Evolutionary conservation across 2,888 invertebrate species (phyloP).

Genomic region (Capitulum mitella): DNA sequence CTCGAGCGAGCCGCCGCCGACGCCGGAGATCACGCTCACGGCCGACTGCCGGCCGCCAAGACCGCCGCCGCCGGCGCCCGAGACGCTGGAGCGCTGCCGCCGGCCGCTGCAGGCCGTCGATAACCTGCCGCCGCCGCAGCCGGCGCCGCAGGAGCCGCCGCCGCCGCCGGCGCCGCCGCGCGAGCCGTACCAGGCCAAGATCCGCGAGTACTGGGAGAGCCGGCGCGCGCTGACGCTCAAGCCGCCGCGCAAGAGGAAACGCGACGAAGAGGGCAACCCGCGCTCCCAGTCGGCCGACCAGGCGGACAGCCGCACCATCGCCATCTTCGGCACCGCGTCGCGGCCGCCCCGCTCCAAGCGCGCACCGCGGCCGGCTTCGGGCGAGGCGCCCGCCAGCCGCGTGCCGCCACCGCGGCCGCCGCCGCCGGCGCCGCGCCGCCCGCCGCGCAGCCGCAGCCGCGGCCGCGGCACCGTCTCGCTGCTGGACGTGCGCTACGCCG

Average conservation of each 20-base stretch:
- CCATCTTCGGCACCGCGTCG: neutral
- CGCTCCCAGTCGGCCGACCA: slow-evolving; percentile 13
- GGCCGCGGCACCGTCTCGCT: neutral
- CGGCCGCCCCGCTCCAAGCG: neutral
- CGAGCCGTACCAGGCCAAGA: slow-evolving; percentile 12
- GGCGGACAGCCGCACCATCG: neutral
- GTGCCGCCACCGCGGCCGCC: neutral
- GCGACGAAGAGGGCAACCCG: neutral
- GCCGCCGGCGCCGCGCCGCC: slow-evolving; percentile 10
- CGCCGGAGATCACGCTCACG: neutral
- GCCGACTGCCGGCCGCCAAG: slow-evolving; percentile 21
- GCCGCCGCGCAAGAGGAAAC: slow-evolving; percentile 21
- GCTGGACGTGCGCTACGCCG: neutral
- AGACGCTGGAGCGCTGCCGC: slow-evolving; percentile 3
- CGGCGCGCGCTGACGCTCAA: slow-evolving; percentile 4
- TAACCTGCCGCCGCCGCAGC: neutral
- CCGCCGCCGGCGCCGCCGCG: slow-evolving; percentile 7
- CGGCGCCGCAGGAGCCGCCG: neutral
- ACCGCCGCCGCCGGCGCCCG: slow-evolving; percentile 10
- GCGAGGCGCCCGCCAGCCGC: neutral
- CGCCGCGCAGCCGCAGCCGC: neutral
- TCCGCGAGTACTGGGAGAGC: neutral
- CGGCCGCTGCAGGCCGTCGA: slow-evolving; percentile 7
- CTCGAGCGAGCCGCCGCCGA: neutral
- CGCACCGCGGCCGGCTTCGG: neutral